A percentile compares a stretch with the other conserved stretches of the same genome.
Evolutionary conservation across 1,140 invertebrate genomes (phyloP).

Genomic region (Drosophila arawakana): DNA sequence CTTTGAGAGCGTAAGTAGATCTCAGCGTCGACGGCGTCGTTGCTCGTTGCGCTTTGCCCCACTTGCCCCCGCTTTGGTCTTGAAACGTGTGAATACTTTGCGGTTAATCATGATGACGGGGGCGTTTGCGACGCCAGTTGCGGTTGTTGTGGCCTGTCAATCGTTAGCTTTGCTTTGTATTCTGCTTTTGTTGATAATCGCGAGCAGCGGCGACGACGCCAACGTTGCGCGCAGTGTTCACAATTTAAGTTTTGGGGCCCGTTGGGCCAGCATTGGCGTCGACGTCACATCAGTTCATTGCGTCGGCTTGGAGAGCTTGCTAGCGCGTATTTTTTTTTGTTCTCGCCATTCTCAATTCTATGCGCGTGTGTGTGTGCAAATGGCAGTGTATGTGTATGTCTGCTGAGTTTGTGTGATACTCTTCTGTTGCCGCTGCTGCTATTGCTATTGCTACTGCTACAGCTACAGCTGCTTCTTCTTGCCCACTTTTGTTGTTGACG

Average conservation of each 20-base stretch:
- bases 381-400: background rate
- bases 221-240: conserved; percentile 27
- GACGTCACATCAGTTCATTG: conserved; percentile 68
- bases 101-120: conserved; percentile 61
- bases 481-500: conserved; percentile 44
- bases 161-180: conserved; percentile 50
- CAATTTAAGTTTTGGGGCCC: conserved; percentile 44
- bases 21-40: conserved; percentile 28
- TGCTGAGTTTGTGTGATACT: conserved; percentile 20
- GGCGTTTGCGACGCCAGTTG: conserved; percentile 51
- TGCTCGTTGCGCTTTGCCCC: background rate
- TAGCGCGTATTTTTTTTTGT: conserved; percentile 58
- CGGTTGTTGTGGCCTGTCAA: conserved; percentile 62
- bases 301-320: conserved; percentile 72
- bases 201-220: conserved; percentile 26
- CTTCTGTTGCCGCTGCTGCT: conserved; percentile 24
- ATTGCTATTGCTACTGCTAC: background rate
- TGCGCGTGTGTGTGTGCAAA: background rate
- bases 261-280: conserved; percentile 39
- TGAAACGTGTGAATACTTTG: conserved; percentile 40
- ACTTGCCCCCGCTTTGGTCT: background rate
- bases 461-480: conserved; percentile 29
- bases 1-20: conserved; percentile 51
- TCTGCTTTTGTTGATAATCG: conserved; percentile 60
- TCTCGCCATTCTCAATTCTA: conserved; percentile 40